Percentiles rank a stretch among this genome's conserved stretches.
phyloP scores from a whole-genome alignment of 1,140 invertebrate species.

The Eciton burchellii region DNA sequence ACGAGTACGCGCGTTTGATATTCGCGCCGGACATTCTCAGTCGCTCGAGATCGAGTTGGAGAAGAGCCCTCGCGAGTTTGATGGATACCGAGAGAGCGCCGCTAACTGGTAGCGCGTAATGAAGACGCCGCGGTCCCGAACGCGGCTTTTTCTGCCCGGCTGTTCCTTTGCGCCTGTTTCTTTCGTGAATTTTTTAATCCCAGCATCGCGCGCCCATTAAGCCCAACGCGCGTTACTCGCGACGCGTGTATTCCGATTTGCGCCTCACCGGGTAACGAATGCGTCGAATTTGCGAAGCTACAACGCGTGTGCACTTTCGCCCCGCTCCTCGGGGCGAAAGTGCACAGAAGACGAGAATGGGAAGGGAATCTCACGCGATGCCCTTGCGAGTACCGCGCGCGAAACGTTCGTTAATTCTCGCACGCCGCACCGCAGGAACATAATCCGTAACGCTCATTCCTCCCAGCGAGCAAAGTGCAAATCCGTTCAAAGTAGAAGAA shows the following conservation, averaged over 20 bases:
- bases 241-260: slow-evolving; percentile 47
- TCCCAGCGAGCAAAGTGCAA: slow-evolving; percentile 1
- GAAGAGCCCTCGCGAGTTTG: slow-evolving; percentile 36
- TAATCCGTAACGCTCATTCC: slow-evolving; percentile 30
- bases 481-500: slow-evolving; percentile 1
- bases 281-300: slow-evolving; percentile 37
- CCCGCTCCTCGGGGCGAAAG: neutral
- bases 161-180: neutral
- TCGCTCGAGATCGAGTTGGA: slow-evolving; percentile 15
- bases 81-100: slow-evolving; percentile 48
- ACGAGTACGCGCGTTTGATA: slow-evolving; percentile 19
- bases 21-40: slow-evolving; percentile 15
- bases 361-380: slow-evolving; percentile 43
- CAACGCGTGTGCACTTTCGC: slow-evolving; percentile 23
- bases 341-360: neutral
- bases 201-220: slow-evolving; percentile 48
- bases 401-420: slow-evolving; percentile 50
- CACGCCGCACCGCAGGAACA: neutral
- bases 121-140: slow-evolving; percentile 57
- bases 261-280: slow-evolving; percentile 49
- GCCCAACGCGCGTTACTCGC: slow-evolving; percentile 31
- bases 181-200: slow-evolving; percentile 41
- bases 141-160: neutral
- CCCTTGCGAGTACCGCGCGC: slow-evolving; percentile 24
- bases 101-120: slow-evolving; percentile 62